These are phyloP conservation scores for Selene dorsalis DNA, from an alignment of 2,797 vertebrate species.

Conservation along the genomic window DNA sequence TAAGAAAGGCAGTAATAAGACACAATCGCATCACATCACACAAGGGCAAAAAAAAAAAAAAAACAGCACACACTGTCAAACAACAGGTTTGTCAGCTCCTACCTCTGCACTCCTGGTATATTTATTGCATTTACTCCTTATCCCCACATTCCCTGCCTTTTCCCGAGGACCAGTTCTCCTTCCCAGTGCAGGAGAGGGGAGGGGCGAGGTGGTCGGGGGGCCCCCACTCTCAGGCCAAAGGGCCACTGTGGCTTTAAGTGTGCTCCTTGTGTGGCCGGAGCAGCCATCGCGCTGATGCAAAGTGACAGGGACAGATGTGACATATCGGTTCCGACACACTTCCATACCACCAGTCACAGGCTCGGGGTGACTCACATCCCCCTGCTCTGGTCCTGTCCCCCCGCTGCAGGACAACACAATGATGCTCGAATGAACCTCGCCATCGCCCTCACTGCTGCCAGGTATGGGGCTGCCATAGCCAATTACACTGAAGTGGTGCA, in stretches of 20 bases:
- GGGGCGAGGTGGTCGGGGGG: slow-evolving; percentile 26
- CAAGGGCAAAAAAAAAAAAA: not conserved
- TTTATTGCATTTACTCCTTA: slow-evolving; percentile 48
- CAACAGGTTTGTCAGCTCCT: slow-evolving; percentile 40
- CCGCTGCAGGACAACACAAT: slow-evolving; percentile 94
- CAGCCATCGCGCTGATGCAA: slow-evolving; percentile 86
- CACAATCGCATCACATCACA: slow-evolving; percentile 2
- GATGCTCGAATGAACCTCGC: slow-evolving; percentile 95
- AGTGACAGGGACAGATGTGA: slow-evolving; percentile 97
- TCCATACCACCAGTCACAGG: slow-evolving; percentile 90
- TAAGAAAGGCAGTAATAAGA: slow-evolving; percentile 20
- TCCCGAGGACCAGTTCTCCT: slow-evolving; percentile 55
- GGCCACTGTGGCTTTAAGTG: slow-evolving; percentile 85
- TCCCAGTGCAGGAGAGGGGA: slow-evolving; percentile 45
- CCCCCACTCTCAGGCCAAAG: slow-evolving; percentile 73
- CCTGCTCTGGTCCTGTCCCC: slow-evolving; percentile 82
- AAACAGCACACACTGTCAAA: slow-evolving; percentile 23
- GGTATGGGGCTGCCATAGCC: slow-evolving; percentile 94
- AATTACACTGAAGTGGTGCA: slow-evolving; percentile 93
- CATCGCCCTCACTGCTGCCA: slow-evolving; percentile 94
- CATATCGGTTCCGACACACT: slow-evolving; percentile 96
- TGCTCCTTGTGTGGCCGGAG: slow-evolving; percentile 77
- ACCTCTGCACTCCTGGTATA: slow-evolving; percentile 35
- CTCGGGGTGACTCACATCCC: slow-evolving; percentile 94
- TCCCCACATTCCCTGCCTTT: slow-evolving; percentile 55